Evolutionary conservation across 2,888 invertebrate species (phyloP).

Genomic region (Rhagium mordax): DNA sequence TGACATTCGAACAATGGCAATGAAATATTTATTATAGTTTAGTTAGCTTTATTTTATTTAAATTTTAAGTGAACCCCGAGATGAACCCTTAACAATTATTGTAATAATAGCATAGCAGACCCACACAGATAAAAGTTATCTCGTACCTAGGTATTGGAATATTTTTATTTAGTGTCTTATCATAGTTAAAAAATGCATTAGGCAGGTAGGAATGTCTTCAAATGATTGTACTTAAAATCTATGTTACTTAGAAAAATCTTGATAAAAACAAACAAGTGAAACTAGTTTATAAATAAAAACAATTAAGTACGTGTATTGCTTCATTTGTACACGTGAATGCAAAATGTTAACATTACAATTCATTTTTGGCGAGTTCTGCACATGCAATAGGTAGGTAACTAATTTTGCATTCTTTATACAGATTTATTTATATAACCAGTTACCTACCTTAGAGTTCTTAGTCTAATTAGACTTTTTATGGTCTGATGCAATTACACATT

Average conservation of each 20-base stretch:
- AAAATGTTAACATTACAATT: not conserved
- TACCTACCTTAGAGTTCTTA: not conserved
- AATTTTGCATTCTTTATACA: not conserved
- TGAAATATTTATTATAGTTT: conserved; percentile 11
- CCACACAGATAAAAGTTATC: too few relatives aligned
- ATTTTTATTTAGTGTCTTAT: too few relatives aligned
- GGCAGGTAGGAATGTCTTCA: too few relatives aligned
- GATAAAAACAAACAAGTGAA: not conserved
- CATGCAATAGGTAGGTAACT: not conserved
- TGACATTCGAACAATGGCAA: conserved; percentile 15
- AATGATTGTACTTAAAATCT: too few relatives aligned
- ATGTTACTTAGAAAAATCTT: too few relatives aligned
- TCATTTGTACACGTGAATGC: not conserved
- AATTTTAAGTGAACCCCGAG: not conserved
- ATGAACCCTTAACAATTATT: not conserved
- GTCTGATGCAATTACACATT: conserved; percentile 37
- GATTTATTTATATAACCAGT: not conserved
- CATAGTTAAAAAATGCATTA: too few relatives aligned
- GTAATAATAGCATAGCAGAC: too few relatives aligned
- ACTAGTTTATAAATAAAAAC: conserved; percentile 4
- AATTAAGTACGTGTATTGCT: not conserved
- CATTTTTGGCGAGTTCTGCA: not conserved
- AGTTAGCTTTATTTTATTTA: not conserved
- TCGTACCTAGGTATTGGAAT: not conserved
- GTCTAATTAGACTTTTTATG: conserved; percentile 33